Base-by-base conservation (phyloP, 2,888 invertebrate genomes). In the Nemotelus nigrinus region DNA sequence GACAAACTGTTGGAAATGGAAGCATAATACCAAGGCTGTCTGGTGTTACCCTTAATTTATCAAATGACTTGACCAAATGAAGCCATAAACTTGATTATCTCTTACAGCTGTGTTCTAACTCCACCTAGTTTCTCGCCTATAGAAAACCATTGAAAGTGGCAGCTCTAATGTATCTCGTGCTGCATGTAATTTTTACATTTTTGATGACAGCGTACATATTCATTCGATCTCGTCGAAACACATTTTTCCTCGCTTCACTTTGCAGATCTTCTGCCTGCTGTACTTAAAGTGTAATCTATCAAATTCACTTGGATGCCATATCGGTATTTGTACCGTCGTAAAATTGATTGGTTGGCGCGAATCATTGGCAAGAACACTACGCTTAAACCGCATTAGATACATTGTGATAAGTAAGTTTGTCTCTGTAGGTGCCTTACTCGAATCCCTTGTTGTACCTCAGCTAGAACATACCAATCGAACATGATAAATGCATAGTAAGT, bases 121-220 rank as follows among this genome's bases (percentile, higher is more conserved):
- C 25, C 25, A 25, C 25, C 25, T 25, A 25, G 25, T 25, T 25
- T 25, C 25, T 25, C 25, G 25, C 25, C 25, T 25, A 25, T 25
- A 25, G 25, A 25, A 25, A 25, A 25, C 25, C 25, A 25, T 25
- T 25, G 25, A 25, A 25, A 25, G 25, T 25, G 25, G 25, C 25
- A 25, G 25, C 25, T 25, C 25, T 25, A 25, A 25, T 25, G 25
- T 25, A 25, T 25, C 57, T 10, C 10, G 57, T 57, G 57, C 57
- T 25, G 57, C 25, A 25, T 25, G 25, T 25, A 25, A 25, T 25
- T 25, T 25, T 25, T 25, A 25, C 25, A 25, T 25, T 25, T 25
- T 60, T 63, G 63, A 74, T 63, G 74, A 74, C 74, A 74, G 48
- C 63, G 74, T 63, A 63, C 63, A 60, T 50, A 60, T 25, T 25